These are phyloP conservation scores for Eulemur macaco DNA, from an alignment of 2,113 vertebrate species.

Conservation along the genomic window DNA sequence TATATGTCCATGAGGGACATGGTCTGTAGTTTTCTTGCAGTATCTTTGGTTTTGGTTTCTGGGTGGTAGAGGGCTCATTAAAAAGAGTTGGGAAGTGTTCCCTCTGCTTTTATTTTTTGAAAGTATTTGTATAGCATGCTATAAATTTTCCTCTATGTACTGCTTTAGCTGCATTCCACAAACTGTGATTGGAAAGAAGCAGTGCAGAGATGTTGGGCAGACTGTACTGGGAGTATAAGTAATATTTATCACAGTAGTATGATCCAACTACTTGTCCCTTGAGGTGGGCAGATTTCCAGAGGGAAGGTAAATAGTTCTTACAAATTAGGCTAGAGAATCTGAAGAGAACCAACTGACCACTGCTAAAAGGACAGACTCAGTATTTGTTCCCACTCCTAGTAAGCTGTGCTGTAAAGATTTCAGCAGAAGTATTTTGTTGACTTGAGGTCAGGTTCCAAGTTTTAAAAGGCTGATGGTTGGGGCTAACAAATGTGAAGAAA, in stretches of 20 bases:
- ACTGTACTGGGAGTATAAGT: background rate
- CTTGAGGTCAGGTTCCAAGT: background rate
- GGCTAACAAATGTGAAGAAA: background rate
- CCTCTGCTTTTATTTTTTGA: background rate
- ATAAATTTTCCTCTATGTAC: background rate
- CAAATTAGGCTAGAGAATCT: background rate
- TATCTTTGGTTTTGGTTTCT: background rate
- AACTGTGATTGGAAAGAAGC: background rate
- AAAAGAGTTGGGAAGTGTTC: background rate
- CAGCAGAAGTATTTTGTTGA: background rate
- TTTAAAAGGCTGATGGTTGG: background rate
- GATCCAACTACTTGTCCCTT: background rate
- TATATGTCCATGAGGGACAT: background rate
- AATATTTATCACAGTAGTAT: background rate
- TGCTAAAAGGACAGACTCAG: background rate
- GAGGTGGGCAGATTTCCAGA: background rate
- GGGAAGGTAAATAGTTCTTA: background rate
- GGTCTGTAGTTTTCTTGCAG: background rate
- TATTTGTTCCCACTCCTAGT: background rate
- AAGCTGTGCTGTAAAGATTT: background rate
- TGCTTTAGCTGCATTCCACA: background rate
- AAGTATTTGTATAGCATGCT: background rate
- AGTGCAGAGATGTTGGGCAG: background rate
- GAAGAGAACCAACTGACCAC: background rate
- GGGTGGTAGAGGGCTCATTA: background rate